Percentiles rank a stretch among this genome's conserved stretches.
Conservation (phyloP, 1,140 invertebrate genomes). For the Neuroterus valhalla region DNA sequence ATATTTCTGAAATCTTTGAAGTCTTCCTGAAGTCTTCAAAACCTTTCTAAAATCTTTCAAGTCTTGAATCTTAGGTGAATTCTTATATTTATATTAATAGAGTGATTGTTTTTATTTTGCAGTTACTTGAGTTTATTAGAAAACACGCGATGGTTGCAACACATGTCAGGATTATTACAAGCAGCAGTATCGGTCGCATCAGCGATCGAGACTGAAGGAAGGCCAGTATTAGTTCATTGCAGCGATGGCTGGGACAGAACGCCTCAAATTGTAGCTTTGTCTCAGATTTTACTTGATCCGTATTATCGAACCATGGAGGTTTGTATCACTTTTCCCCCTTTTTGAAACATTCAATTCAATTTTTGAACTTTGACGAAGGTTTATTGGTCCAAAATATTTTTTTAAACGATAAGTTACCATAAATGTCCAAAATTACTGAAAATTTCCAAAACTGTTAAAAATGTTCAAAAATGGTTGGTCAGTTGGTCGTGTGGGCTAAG, state of each 20-base stretch:
- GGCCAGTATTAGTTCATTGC: slow-evolving; percentile 96
- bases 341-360: slow-evolving; percentile 17
- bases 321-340: slow-evolving; percentile 45
- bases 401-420: no score
- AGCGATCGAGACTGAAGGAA: slow-evolving; percentile 87
- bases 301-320: slow-evolving; percentile 94
- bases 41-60: no score
- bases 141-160: slow-evolving; percentile 92
- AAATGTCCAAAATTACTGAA: no score
- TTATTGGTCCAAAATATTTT: background rate
- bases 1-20: no score
- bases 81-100: background rate
- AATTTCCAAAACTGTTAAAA: no score
- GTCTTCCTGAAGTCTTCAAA: no score
- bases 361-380: slow-evolving; percentile 8
- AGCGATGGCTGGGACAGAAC: slow-evolving; percentile 98
- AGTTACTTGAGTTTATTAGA: slow-evolving; percentile 93
- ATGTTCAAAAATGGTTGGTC: no score
- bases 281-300: slow-evolving; percentile 94
- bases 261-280: slow-evolving; percentile 93
- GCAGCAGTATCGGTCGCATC: slow-evolving; percentile 87
- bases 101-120: slow-evolving; percentile 38
- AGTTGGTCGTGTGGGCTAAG: no score
- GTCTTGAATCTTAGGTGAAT: no score
- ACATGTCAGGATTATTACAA: slow-evolving; percentile 88